These are phyloP conservation scores for Nicator chloris DNA, from an alignment of 2,113 vertebrate genomes.

Conservation along the genomic window DNA sequence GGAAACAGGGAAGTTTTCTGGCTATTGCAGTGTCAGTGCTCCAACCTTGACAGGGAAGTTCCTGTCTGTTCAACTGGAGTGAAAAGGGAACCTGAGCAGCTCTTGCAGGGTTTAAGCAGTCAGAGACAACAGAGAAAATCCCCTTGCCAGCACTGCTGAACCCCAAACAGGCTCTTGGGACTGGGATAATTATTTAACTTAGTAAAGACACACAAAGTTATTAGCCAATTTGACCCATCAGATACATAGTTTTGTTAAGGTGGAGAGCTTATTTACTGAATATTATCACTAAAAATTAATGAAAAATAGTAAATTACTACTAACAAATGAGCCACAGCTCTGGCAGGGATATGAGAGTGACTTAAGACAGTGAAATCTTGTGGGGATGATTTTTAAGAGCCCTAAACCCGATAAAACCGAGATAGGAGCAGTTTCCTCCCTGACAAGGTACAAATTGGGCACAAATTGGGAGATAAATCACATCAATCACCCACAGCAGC, in stretches of 20 bases:
- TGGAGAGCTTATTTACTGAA: neutral
- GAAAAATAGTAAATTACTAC: neutral
- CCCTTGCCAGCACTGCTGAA: neutral
- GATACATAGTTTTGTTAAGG: rapidly evolving
- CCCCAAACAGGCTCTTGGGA: neutral
- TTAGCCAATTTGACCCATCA: neutral
- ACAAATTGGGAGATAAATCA: neutral
- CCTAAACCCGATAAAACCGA: neutral
- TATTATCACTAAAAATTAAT: neutral
- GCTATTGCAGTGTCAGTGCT: rapidly evolving
- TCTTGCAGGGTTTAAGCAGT: neutral
- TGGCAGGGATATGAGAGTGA: neutral
- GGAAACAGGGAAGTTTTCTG: neutral
- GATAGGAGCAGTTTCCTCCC: neutral
- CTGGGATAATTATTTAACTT: neutral
- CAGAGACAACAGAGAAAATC: neutral
- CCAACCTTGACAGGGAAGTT: neutral
- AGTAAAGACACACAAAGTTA: neutral
- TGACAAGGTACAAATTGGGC: neutral
- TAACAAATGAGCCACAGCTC: neutral
- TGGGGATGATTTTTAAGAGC: neutral
- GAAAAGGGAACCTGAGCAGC: neutral
- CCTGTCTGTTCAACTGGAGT: neutral
- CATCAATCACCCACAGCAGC: neutral
- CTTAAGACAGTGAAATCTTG: neutral